These are phyloP conservation scores for Rattus norvegicus DNA, from an alignment of 2,113 vertebrate species.

Conservation along the genomic window DNA sequence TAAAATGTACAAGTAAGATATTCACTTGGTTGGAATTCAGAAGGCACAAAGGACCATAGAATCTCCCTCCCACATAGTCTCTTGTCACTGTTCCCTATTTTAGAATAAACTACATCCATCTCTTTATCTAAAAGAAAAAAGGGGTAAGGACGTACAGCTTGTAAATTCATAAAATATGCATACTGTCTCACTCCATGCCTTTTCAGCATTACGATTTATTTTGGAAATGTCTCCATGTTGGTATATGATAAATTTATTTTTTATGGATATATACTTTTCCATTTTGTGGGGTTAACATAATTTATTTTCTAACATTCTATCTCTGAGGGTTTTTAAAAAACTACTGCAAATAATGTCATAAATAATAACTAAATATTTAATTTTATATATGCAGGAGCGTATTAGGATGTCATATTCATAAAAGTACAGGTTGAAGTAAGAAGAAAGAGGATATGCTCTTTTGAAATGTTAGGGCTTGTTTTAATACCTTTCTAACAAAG, in stretches of 20 bases:
- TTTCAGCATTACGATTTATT: slow-evolving; percentile 8
- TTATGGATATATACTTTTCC: not conserved
- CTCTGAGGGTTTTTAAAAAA: not conserved
- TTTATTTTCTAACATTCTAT: not conserved
- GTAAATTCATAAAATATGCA: not conserved
- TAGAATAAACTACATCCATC: not conserved
- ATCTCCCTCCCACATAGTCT: not conserved
- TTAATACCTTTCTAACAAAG: not conserved
- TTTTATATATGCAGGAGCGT: not conserved
- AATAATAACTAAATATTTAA: not conserved
- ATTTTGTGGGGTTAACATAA: not conserved
- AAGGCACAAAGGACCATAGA: not conserved
- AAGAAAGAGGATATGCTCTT: not conserved
- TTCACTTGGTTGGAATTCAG: slow-evolving; percentile 39
- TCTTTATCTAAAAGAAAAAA: not conserved
- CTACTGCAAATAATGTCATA: not conserved
- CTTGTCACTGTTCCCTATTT: not conserved
- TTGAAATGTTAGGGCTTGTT: slow-evolving; percentile 19
- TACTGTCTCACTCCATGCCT: not conserved
- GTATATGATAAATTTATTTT: not conserved
- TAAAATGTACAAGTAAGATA: slow-evolving; percentile 35
- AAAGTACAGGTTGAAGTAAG: not conserved
- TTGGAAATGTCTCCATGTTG: not conserved
- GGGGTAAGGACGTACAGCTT: not conserved
- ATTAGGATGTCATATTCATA: not conserved